Base-by-base conservation (phyloP, 1,140 invertebrate species). In the Brachionus plicatilis region DNA sequence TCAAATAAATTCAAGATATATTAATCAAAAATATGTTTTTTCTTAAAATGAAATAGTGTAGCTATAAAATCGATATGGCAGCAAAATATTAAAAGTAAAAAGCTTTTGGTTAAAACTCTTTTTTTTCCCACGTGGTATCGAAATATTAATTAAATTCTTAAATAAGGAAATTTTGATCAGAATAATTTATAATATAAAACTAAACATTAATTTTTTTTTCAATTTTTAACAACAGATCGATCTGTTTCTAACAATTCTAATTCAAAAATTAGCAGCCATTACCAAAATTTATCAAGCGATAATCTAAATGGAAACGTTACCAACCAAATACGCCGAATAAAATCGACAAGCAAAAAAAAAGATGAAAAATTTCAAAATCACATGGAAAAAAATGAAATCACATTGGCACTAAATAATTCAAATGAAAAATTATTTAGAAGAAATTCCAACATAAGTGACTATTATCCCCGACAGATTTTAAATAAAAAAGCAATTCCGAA, bases 371-470 rank as follows among this genome's bases (percentile, higher is more conserved):
- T 37, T 3, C 20, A 17, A 50, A 47, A 50, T 29, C 43, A 24
- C 14, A 5, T 76, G 17, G 41, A 20, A 24, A 76, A 47, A 24
- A 76, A 27, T n/a, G 9, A 47, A 50, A 76, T 29, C 27, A 76
- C 17, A 50, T 7, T 50, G n/a, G 4, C 47, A 9, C 29, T 47
- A 27, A 27, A 14, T 14, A 50, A 76, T 50, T 20, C 43, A 20
- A 43, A 20, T 24, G 43, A 14, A 27, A 33, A 29, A 7, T 14
- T 75, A 43, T 45, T 17, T 43, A 41, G 72, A 29, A 33, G 45
- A 47, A 76, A 76, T 76, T 76, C 72, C 14, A 76, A 76, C 14
- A 76, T 27, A 50, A 76, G 43, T 29, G 45, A 50, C 53, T 50
- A 76, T 50, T 76, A 47, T 47, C 41, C n/a, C 24, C 17, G 12